Conservation (phyloP, 1,140 invertebrate genomes). For the Drosophila triauraria region DNA sequence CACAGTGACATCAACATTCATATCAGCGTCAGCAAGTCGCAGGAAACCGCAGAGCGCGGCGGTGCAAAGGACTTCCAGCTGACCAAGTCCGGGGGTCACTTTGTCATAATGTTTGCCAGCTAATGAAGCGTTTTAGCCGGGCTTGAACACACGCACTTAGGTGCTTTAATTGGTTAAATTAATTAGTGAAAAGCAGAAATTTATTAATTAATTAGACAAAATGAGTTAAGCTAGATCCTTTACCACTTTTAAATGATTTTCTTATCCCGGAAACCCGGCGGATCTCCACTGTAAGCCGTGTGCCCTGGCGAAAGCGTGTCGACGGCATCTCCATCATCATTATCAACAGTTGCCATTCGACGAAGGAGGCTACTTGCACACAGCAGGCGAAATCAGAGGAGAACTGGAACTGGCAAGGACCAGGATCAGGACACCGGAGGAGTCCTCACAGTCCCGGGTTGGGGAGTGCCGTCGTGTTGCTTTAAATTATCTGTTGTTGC, state of each 20-base stretch:
- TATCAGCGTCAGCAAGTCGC: constrained; percentile 6
- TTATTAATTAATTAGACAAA: neutral
- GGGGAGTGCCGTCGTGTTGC: constrained; percentile 49
- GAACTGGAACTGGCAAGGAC: constrained; percentile 5
- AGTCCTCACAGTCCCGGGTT: constrained; percentile 4
- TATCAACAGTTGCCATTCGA: constrained; percentile 71
- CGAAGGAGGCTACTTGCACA: constrained; percentile 11
- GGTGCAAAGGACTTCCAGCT: constrained; percentile 27
- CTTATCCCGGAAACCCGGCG: too few species aligned
- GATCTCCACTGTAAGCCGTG: constrained; percentile 32
- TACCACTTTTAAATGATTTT: neutral
- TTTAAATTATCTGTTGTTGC: constrained; percentile 62
- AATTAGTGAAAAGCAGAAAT: neutral
- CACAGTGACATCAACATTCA: constrained; percentile 44
- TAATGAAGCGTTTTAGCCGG: constrained; percentile 12
- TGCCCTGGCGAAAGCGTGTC: constrained; percentile 37
- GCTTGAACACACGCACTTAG: neutral
- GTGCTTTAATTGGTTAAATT: neutral
- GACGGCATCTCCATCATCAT: constrained; percentile 69
- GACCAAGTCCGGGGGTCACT: constrained; percentile 27
- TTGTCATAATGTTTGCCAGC: constrained; percentile 23
- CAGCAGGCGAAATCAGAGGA: constrained; percentile 15
- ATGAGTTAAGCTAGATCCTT: too few species aligned
- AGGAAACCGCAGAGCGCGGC: constrained; percentile 19
- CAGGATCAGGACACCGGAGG: constrained; percentile 3